Conservation (phyloP, 2,888 invertebrate species). For the Pocota personata region DNA sequence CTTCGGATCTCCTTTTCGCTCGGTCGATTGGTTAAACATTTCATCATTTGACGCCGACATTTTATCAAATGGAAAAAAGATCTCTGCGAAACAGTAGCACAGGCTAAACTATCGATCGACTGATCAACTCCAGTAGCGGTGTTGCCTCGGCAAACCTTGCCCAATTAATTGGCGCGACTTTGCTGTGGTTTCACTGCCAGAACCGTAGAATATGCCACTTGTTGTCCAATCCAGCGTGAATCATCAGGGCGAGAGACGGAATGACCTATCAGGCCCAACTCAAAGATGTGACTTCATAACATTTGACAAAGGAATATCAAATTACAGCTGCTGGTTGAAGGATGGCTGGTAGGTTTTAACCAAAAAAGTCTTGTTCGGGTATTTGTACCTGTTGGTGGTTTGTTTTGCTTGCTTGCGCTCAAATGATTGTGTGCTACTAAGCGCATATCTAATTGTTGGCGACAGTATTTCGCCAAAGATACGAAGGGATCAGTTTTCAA, state of each 20-base stretch:
- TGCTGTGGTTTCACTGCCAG: neutral
- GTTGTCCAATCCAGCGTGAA: constrained; percentile 43
- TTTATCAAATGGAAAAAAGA: constrained; percentile 59
- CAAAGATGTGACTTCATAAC: constrained; percentile 69
- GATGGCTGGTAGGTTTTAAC: constrained; percentile 17
- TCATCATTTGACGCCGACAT: constrained; percentile 62
- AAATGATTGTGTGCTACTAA: constrained; percentile 45
- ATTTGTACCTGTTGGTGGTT: constrained; percentile 13
- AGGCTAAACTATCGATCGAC: constrained; percentile 21
- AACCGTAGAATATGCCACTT: neutral
- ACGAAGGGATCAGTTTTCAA: constrained; percentile 67
- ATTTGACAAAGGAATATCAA: constrained; percentile 71
- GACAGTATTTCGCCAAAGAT: constrained; percentile 50
- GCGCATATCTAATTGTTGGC: constrained; percentile 55
- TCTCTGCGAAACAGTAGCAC: constrained; percentile 48
- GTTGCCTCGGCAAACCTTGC: constrained; percentile 56
- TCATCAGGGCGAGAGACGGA: constrained; percentile 28
- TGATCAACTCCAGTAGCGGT: constrained; percentile 67
- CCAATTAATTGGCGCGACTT: constrained; percentile 54
- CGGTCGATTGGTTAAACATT: constrained; percentile 57
- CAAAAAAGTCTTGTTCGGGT: constrained; percentile 2
- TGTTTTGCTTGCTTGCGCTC: constrained; percentile 1
- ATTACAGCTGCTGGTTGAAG: constrained; percentile 62
- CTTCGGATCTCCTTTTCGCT: neutral
- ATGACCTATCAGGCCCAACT: constrained; percentile 65